phyloP scores from a whole-genome alignment of 37 sponge, comb jelly and placozoan species.

The Bolinopsis microptera region DNA sequence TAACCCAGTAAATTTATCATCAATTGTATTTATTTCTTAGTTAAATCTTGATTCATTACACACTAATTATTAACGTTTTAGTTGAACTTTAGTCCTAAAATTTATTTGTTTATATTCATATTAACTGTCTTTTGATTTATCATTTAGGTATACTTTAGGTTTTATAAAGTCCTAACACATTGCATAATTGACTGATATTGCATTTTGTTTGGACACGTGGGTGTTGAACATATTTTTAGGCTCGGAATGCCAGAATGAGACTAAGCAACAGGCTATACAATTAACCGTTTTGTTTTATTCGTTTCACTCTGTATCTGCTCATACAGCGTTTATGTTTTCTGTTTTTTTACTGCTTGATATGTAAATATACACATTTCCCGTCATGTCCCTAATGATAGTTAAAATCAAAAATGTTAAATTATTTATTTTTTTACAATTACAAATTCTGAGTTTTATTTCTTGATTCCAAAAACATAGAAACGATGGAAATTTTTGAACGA shows the following conservation, averaged over 20 bases:
- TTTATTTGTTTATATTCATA: not conserved
- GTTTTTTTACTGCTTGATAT: not conserved
- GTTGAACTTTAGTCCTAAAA: not conserved
- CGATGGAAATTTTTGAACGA: too few species aligned
- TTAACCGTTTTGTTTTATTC: too few species aligned
- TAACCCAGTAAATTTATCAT: not conserved
- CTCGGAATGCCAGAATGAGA: too few species aligned
- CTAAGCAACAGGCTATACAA: too few species aligned
- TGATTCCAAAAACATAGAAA: not conserved
- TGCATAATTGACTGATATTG: too few species aligned
- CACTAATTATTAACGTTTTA: not conserved
- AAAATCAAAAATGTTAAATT: conserved; percentile 26
- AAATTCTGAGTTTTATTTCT: not conserved
- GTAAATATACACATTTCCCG: not conserved
- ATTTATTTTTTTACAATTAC: conserved; percentile 14
- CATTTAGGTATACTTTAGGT: not conserved
- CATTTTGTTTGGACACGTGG: too few species aligned
- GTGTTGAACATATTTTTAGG: too few species aligned
- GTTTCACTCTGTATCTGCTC: not conserved
- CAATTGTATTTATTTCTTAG: not conserved
- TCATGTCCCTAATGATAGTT: not conserved
- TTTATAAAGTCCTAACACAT: too few species aligned
- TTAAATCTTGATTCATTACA: not conserved
- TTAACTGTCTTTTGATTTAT: not conserved
- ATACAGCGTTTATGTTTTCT: not conserved